Evolutionary conservation across 2,888 invertebrate genomes (phyloP).

Genomic region (Tinea pellionella): DNA sequence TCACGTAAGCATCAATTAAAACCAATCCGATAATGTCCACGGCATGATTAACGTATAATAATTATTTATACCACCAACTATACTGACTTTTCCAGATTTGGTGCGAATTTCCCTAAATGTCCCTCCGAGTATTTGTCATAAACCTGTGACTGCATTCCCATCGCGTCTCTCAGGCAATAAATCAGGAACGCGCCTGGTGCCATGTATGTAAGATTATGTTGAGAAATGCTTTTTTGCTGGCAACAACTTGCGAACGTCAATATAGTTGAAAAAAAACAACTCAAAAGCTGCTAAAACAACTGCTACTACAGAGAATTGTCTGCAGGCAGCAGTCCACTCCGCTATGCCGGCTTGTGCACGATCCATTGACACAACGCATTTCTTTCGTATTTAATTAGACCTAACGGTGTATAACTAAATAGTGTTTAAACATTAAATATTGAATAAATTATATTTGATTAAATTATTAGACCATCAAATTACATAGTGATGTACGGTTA

Average conservation of each 20-base stretch:
- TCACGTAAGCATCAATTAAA: background rate
- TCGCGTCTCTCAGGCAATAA: slow-evolving; percentile 20
- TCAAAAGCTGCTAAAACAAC: too few relatives aligned
- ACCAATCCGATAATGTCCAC: background rate
- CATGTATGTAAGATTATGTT: slow-evolving; percentile 22
- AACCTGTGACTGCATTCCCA: slow-evolving; percentile 20
- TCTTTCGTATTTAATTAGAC: background rate
- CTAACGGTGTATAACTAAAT: background rate
- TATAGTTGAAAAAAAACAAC: slow-evolving; percentile 5
- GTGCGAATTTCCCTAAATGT: slow-evolving; percentile 12
- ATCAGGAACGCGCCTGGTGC: slow-evolving; percentile 23
- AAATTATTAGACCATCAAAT: too few relatives aligned
- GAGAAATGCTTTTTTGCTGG: slow-evolving; percentile 27
- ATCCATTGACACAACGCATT: too few relatives aligned
- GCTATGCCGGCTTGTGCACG: too few relatives aligned
- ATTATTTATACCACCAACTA: slow-evolving; percentile 1
- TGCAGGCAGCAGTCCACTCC: too few relatives aligned
- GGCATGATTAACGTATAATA: background rate
- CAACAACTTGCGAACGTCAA: slow-evolving; percentile 19
- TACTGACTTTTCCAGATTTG: background rate
- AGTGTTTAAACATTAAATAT: too few relatives aligned
- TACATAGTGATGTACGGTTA: too few relatives aligned
- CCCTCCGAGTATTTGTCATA: slow-evolving; percentile 8
- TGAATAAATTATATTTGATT: too few relatives aligned
- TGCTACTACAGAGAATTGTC: too few relatives aligned